These are phyloP conservation scores for Drosophila villosipedis DNA, from an alignment of 2,888 invertebrate genomes.

Conservation along the genomic window DNA sequence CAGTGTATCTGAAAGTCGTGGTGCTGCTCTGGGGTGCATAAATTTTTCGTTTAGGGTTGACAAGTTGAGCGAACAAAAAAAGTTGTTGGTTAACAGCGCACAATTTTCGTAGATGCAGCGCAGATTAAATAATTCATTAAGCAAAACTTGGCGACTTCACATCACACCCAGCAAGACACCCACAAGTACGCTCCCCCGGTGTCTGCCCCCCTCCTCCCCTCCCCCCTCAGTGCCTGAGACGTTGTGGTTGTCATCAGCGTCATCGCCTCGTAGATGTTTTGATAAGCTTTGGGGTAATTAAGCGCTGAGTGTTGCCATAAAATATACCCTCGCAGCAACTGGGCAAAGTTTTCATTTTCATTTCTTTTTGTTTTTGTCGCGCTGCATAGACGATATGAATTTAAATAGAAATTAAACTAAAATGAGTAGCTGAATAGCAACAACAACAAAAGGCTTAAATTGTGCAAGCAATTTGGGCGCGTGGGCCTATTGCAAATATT, in stretches of 20 bases:
- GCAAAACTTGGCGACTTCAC: constrained; percentile 61
- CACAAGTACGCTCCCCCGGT: neutral
- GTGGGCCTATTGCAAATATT: constrained; percentile 62
- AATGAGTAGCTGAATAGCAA: constrained; percentile 58
- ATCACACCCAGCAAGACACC: neutral
- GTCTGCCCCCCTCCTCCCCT: neutral
- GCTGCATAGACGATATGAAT: constrained; percentile 73
- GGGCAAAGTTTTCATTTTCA: constrained; percentile 56
- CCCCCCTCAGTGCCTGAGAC: neutral
- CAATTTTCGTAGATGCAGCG: constrained; percentile 72
- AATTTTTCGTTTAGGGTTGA: constrained; percentile 61
- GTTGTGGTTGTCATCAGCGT: constrained; percentile 52
- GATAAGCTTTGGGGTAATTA: constrained; percentile 79
- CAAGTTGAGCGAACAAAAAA: constrained; percentile 69
- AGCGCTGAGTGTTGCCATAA: constrained; percentile 65
- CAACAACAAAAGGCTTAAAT: constrained; percentile 52
- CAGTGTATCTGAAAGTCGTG: constrained; percentile 25
- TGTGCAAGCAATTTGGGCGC: constrained; percentile 69
- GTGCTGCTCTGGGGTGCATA: neutral
- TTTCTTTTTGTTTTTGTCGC: constrained; percentile 2
- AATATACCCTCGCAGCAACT: constrained; percentile 37
- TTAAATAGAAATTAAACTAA: constrained; percentile 80
- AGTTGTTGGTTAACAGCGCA: constrained; percentile 57
- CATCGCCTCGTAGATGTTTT: constrained; percentile 75
- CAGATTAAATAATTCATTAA: constrained; percentile 80